phyloP scores from a whole-genome alignment of 2,888 invertebrate genomes.

The Allophyes oxyacanthae region DNA sequence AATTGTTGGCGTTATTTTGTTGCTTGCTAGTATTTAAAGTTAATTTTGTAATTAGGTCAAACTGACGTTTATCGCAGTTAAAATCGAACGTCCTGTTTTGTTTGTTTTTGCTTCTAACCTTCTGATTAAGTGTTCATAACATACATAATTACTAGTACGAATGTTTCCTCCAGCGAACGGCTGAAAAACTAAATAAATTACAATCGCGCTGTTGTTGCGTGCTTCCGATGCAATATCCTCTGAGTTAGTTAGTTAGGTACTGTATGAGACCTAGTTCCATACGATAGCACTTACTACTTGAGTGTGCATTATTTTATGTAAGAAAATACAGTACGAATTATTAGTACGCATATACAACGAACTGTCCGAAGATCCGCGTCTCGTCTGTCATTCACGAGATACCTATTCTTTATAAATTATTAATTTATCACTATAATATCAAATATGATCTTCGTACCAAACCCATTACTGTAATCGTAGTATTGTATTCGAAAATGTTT shows the following conservation, averaged over 20 bases:
- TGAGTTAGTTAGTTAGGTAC: constrained; percentile 31
- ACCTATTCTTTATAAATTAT: no score
- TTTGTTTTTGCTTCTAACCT: constrained; percentile 38
- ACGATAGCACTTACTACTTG: constrained; percentile 33
- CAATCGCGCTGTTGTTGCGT: constrained; percentile 57
- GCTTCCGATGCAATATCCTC: constrained; percentile 66
- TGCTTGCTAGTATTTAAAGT: background rate
- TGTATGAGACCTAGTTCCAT: constrained; percentile 53
- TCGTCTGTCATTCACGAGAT: no score
- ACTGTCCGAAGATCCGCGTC: no score
- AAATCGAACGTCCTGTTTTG: constrained; percentile 45
- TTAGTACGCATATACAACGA: no score
- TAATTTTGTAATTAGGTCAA: constrained; percentile 37
- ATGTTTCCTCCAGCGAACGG: constrained; percentile 44
- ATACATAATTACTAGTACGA: constrained; percentile 45
- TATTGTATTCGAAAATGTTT: no score
- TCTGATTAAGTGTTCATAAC: constrained; percentile 44
- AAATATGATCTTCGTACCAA: no score
- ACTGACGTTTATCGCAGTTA: constrained; percentile 31
- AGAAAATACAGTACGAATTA: no score
- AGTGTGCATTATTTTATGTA: constrained; percentile 13
- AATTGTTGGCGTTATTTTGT: no score
- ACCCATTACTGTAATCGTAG: no score
- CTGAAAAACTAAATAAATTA: constrained; percentile 56
- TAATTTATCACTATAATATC: no score